Evolutionary conservation across 2,113 vertebrate genomes (phyloP).

Genomic region (Vulpes vulpes): DNA sequence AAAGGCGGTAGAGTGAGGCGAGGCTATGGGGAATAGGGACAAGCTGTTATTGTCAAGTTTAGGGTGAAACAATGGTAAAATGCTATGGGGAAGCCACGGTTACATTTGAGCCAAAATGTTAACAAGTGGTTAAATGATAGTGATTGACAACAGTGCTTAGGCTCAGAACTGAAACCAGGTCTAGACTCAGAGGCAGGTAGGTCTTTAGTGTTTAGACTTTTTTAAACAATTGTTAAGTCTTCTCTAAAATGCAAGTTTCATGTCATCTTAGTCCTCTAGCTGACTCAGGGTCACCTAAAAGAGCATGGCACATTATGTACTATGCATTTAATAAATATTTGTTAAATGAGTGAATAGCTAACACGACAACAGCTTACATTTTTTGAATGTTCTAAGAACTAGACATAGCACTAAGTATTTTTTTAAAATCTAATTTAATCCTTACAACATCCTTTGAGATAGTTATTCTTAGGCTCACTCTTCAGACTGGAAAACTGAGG

Average conservation of each 20-base stretch:
- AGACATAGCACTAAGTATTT: neutral
- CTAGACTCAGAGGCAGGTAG: neutral
- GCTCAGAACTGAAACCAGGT: neutral
- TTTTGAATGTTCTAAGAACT: neutral
- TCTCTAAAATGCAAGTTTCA: slow-evolving; percentile 27
- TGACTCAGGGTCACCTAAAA: slow-evolving; percentile 5
- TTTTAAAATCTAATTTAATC: neutral
- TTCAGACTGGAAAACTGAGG: neutral
- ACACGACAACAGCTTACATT: neutral
- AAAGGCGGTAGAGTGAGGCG: neutral
- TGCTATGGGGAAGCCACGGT: neutral
- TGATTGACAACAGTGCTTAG: neutral
- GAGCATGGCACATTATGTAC: neutral
- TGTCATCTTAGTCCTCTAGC: slow-evolving; percentile 19
- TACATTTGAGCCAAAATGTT: neutral
- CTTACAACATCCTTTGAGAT: neutral
- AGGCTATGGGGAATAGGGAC: neutral
- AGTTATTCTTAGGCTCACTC: slow-evolving; percentile 9
- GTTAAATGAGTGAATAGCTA: slow-evolving; percentile 31
- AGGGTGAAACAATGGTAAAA: slow-evolving; percentile 3
- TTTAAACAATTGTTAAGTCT: neutral
- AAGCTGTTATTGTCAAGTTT: slow-evolving; percentile 1
- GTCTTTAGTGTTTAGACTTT: neutral
- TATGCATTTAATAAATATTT: slow-evolving; percentile 22
- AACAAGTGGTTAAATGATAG: neutral